A percentile compares a stretch with the other conserved stretches of the same genome.
These are phyloP conservation scores for Alviniconcha marisindica DNA, from an alignment of 1,140 invertebrate genomes.

Conservation along the genomic window DNA sequence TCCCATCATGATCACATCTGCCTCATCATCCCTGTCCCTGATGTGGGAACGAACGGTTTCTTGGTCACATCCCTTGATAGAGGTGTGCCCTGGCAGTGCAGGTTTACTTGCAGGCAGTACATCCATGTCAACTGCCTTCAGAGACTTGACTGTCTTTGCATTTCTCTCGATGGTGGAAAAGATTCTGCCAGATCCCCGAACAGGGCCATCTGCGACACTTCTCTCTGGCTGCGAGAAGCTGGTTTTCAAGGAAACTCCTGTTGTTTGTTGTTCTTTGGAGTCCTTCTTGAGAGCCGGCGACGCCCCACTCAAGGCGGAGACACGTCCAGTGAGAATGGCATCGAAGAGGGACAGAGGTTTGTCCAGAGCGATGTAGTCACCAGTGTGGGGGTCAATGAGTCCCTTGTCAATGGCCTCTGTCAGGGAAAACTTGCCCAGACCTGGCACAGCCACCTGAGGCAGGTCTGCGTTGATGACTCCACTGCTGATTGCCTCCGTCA, in stretches of 20 bases:
- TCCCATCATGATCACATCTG: background rate
- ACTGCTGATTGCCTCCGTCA: conserved; percentile 79
- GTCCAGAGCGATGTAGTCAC: conserved; percentile 77
- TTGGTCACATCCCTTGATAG: background rate
- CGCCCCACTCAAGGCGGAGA: conserved; percentile 30
- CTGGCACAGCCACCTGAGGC: conserved; percentile 85
- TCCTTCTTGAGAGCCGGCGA: background rate
- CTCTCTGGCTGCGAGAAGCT: background rate
- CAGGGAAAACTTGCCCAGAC: conserved; percentile 67
- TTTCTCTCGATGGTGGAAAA: conserved; percentile 12
- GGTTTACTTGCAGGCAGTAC: background rate
- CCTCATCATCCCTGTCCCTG: background rate
- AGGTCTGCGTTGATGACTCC: conserved; percentile 89
- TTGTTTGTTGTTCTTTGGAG: background rate
- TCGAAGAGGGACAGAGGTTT: conserved; percentile 84
- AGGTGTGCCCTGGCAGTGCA: too few species aligned
- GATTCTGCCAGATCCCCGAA: background rate
- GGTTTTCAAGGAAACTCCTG: background rate
- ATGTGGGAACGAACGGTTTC: background rate
- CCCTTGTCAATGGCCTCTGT: conserved; percentile 82
- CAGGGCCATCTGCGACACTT: background rate
- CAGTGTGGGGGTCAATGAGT: conserved; percentile 86
- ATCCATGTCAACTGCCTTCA: conserved; percentile 9
- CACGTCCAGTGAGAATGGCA: conserved; percentile 82
- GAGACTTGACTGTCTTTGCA: background rate